These are phyloP conservation scores for Hypsopygia costalis DNA, from an alignment of 2,888 invertebrate genomes.

Conservation along the genomic window DNA sequence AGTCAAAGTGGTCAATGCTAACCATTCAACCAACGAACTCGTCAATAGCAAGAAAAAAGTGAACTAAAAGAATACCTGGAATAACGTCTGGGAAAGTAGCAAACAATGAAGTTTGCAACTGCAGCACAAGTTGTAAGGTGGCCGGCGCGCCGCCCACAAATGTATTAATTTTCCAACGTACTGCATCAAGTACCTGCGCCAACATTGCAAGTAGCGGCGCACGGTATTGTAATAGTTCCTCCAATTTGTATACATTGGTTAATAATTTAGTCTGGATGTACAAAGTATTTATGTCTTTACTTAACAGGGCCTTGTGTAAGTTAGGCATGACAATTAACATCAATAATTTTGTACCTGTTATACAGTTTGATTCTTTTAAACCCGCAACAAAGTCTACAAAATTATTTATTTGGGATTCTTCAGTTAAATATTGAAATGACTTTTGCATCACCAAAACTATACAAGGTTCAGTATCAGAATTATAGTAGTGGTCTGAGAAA, in stretches of 20 bases:
- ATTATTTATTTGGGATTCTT: slow-evolving; percentile 41
- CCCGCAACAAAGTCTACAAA: slow-evolving; percentile 48
- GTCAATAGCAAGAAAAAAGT: too few relatives aligned
- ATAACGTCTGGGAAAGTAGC: slow-evolving; percentile 40
- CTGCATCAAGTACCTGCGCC: slow-evolving; percentile 54
- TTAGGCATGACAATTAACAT: slow-evolving; percentile 60
- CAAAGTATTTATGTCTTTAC: slow-evolving; percentile 37
- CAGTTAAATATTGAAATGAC: slow-evolving; percentile 36
- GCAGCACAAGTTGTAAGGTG: slow-evolving; percentile 44
- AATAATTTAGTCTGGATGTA: slow-evolving; percentile 47
- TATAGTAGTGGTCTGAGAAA: slow-evolving; percentile 54
- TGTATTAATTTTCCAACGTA: slow-evolving; percentile 54
- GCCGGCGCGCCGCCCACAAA: slow-evolving; percentile 38
- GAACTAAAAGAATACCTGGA: slow-evolving; percentile 51
- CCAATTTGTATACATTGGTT: slow-evolving; percentile 34
- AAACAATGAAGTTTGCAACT: slow-evolving; percentile 46
- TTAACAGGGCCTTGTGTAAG: slow-evolving; percentile 48
- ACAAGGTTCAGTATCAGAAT: slow-evolving; percentile 51
- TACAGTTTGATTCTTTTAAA: slow-evolving; percentile 41
- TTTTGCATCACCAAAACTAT: slow-evolving; percentile 42
- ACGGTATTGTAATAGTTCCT: slow-evolving; percentile 50
- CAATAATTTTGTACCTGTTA: slow-evolving; percentile 48
- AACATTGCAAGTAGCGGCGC: slow-evolving; percentile 65
- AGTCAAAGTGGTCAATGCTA: too few relatives aligned
- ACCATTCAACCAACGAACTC: too few relatives aligned